Conservation (phyloP, 2,888 invertebrate genomes). For the Philopedon plagiatum region DNA sequence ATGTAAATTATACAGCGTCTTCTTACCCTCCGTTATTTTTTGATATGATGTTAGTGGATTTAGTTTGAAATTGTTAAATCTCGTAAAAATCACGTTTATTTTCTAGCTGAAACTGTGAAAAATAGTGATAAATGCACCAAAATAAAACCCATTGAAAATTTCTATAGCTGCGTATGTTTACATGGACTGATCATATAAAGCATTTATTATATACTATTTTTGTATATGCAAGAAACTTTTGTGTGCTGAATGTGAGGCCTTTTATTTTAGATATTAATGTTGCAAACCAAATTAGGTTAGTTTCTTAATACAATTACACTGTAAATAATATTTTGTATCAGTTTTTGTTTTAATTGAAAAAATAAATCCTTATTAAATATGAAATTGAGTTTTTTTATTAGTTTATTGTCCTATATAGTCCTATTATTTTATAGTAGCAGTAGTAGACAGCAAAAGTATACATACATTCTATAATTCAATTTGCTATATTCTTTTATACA, state of each 20-base stretch:
- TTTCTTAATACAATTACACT: neutral
- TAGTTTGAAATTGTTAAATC: too few species aligned
- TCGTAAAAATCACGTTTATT: too few species aligned
- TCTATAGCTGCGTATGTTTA: neutral
- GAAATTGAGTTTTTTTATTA: neutral
- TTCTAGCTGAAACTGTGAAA: too few species aligned
- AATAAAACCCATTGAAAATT: neutral
- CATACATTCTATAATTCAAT: too few species aligned
- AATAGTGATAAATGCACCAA: neutral
- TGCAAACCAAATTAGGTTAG: constrained; percentile 8
- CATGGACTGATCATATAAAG: constrained; percentile 16
- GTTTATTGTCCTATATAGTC: constrained; percentile 4
- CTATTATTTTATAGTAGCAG: too few species aligned
- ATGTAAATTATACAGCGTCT: too few species aligned
- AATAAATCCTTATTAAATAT: constrained; percentile 7
- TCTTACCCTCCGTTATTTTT: too few species aligned
- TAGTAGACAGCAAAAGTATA: too few species aligned
- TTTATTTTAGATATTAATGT: constrained; percentile 13
- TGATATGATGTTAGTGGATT: too few species aligned
- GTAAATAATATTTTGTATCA: constrained; percentile 16
- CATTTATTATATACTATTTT: constrained; percentile 20
- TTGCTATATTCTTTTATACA: too few species aligned
- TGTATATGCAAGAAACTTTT: constrained; percentile 17
- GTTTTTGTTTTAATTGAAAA: neutral
- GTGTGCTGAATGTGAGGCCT: constrained; percentile 12